Evolutionary conservation across 2,888 invertebrate species (phyloP), one percentile per base, ranked within the genome.

Genomic region (Drosophila dives): DNA sequence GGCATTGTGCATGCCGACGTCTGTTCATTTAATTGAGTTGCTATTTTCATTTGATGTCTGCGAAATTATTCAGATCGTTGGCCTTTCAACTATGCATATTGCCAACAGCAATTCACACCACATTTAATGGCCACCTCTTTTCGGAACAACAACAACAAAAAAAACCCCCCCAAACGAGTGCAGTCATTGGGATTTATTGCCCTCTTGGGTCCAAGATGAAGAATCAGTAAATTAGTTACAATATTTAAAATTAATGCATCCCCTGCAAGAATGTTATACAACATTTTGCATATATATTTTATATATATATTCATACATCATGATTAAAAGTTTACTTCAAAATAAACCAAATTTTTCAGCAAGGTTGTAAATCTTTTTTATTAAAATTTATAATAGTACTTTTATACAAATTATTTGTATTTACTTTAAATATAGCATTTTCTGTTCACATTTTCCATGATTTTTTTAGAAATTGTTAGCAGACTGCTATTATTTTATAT

Each of bases 41-140:
- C 32, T 17, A 63, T 70, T 61, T 64, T n/a, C 26, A 70, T 69
- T 10, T 7, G 49, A 34, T 50, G 70, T 56, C 69, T 58, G 33
- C 42, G 36, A 45, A 61, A 48, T 64, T 53, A 36, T 58, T 48
- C 59, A 36, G 72, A 64, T 72, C 73, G 40, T 77, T 74, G 74
- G 64, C 77, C 72, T 76, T 23, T 59, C 32, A 38, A 58, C 68
- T 36, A 34, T 49, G 11, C 34, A 34, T n/a, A 29, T 50, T 36
- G 10, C 17, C 45, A 42, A 12, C 15, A 11, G 23, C 32, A n/a
- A 65, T 32, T 10, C n/a, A 65, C 38, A 32, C n/a, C n/a, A 33
- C 26, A 55, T 40, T 33, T 40, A 26, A 32, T 38, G 75, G 6
- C 6, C 36, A 17, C 26, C 51, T 56, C 48, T 33, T 33, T 20